These are phyloP conservation scores for Himalopsyche kuldschensis DNA, from an alignment of 2,888 invertebrate species.

Conservation along the genomic window DNA sequence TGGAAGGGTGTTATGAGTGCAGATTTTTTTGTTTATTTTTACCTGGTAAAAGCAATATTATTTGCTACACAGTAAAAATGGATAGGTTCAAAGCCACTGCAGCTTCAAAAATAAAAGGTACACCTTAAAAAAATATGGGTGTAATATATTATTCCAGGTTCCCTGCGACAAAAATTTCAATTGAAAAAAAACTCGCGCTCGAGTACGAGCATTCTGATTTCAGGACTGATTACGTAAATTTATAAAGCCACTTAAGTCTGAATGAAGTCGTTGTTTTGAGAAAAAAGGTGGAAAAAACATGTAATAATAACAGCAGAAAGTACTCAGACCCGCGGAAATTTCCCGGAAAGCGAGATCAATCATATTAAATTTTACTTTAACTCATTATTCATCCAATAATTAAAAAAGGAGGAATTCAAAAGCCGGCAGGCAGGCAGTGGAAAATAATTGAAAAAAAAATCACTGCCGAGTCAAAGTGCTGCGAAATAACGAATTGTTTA, in stretches of 20 bases:
- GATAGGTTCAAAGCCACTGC: too few relatives aligned
- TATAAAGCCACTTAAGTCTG: neutral
- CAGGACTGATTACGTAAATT: neutral
- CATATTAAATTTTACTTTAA: neutral
- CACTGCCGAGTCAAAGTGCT: neutral
- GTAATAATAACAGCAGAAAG: neutral
- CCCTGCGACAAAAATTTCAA: too few relatives aligned
- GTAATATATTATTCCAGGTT: too few relatives aligned
- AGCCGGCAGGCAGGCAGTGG: neutral
- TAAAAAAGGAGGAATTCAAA: neutral
- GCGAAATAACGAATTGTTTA: neutral
- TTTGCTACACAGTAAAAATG: too few relatives aligned
- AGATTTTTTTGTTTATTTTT: too few relatives aligned
- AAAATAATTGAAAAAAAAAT: neutral
- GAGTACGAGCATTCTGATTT: too few relatives aligned
- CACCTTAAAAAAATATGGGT: too few relatives aligned
- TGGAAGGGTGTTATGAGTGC: too few relatives aligned
- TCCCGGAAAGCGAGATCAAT: neutral
- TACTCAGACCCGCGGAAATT: neutral
- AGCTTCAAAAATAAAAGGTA: too few relatives aligned
- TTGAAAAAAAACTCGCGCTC: too few relatives aligned
- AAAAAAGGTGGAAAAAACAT: neutral
- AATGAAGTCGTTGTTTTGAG: neutral
- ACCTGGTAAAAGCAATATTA: too few relatives aligned
- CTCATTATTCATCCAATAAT: neutral